phyloP scores from a whole-genome alignment of 2,888 invertebrate genomes.

The Oeneis ivallda region DNA sequence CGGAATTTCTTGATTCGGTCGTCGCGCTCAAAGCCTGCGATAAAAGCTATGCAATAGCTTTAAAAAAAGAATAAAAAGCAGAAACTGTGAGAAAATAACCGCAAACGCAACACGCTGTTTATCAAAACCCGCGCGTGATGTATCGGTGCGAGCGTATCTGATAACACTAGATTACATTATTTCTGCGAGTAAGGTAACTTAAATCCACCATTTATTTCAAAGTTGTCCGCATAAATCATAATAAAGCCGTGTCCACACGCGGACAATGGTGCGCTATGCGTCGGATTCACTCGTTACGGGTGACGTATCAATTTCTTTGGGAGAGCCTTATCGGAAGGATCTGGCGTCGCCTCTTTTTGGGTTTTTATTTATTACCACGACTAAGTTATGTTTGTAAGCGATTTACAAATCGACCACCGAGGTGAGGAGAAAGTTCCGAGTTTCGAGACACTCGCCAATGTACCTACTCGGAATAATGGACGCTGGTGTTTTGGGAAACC shows the following conservation, averaged over 20 bases:
- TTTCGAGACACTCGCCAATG: constrained; percentile 13
- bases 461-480: constrained; percentile 9
- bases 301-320: constrained; percentile 55
- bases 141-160: constrained; percentile 21
- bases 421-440: constrained; percentile 22
- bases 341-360: constrained; percentile 38
- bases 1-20: too few relatives aligned
- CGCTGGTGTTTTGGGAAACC: constrained; percentile 13
- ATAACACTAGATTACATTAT: constrained; percentile 31
- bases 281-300: constrained; percentile 44
- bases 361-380: constrained; percentile 41
- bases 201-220: constrained; percentile 41
- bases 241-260: constrained; percentile 43
- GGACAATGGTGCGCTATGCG: constrained; percentile 48
- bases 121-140: constrained; percentile 17
- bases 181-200: constrained; percentile 30
- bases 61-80: too few relatives aligned
- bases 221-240: constrained; percentile 45
- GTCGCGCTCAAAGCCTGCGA: too few relatives aligned
- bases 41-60: too few relatives aligned
- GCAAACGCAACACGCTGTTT: neutral
- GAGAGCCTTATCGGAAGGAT: constrained; percentile 40
- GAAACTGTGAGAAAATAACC: too few relatives aligned
- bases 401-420: constrained; percentile 35
- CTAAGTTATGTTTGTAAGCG: constrained; percentile 32